Evolutionary conservation across 2,888 invertebrate species (phyloP), one percentile per base, ranked within the genome.

Genomic region (Diachrysia chrysitis): DNA sequence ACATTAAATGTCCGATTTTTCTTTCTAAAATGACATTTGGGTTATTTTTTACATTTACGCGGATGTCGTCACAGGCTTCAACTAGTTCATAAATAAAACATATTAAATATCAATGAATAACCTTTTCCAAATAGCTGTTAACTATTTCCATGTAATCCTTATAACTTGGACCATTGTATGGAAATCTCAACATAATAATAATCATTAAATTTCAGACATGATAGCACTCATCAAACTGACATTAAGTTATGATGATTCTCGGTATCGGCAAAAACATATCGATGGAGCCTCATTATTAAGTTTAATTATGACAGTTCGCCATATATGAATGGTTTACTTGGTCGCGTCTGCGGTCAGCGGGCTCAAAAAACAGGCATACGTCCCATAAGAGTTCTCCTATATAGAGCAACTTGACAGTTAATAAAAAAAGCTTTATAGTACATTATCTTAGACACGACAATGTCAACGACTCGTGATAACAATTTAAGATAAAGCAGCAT

Each of bases 221-320:
- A 84, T 79, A 81, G 78, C 73, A 79, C 83, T 84, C 83, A 85
- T 88, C 86, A 87, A 85, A 89, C 88, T 90, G 88, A 91, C 91
- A 90, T 90, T 89, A 93, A 92, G 89, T 92, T 93, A 94, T 93
- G 92, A 93, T 87, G 87, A 88, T 92, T 92, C 91, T 87, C 80
- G 73, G 90, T 88, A 91, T 83, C 84, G 79, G 85, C 85, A 93
- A 92, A 93, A 92, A 92, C 83, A 90, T 90, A 89, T 90, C 89
- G 87, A 88, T 83, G 82, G 84, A 88, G 84, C 73, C 90, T 91
- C 94, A 92, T 94, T 93, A 93, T 92, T 91, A 91, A 90, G 88
- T 91, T 94, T 94, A 95, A 95, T 95, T 95, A 95, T 95, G 93
- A 95, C 94, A 94, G 94, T 92, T 92, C 82, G 87, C 95, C 95